Evolutionary conservation across 1,140 invertebrate species (phyloP).

Genomic region (Platyscapa corneri): DNA sequence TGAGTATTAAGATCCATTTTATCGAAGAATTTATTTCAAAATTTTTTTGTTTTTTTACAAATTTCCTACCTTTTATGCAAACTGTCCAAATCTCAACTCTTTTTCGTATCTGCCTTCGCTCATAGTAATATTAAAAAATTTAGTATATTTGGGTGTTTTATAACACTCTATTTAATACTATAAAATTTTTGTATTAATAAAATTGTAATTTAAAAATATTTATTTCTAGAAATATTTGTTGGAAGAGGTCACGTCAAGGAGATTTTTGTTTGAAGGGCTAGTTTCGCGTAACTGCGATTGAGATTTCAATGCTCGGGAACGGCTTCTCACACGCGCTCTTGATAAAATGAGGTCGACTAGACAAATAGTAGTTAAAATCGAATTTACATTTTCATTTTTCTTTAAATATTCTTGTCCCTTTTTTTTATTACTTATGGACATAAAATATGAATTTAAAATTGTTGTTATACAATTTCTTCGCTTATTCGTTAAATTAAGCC

Average conservation of each 20-base stretch:
- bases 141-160: neutral
- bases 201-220: neutral
- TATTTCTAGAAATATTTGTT: neutral
- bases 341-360: constrained; percentile 32
- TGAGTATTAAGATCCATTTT: constrained; percentile 62
- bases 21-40: neutral
- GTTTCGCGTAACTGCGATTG: constrained; percentile 18
- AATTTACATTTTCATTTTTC: neutral
- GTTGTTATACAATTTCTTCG: no score
- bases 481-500: no score
- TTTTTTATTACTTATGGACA: neutral
- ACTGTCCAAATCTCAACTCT: no score
- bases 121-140: neutral
- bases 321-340: constrained; percentile 17
- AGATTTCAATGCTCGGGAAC: constrained; percentile 47
- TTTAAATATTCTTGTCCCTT: neutral
- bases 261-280: neutral
- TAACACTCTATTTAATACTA: no score
- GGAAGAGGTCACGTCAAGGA: neutral
- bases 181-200: neutral
- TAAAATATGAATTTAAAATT: neutral
- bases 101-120: no score
- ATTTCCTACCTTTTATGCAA: no score
- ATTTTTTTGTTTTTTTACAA: neutral
- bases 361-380: constrained; percentile 5